Percentiles rank a stretch among this genome's conserved stretches.
phyloP scores from a whole-genome alignment of 2,113 vertebrate genomes.

The Isurus oxyrinchus region DNA sequence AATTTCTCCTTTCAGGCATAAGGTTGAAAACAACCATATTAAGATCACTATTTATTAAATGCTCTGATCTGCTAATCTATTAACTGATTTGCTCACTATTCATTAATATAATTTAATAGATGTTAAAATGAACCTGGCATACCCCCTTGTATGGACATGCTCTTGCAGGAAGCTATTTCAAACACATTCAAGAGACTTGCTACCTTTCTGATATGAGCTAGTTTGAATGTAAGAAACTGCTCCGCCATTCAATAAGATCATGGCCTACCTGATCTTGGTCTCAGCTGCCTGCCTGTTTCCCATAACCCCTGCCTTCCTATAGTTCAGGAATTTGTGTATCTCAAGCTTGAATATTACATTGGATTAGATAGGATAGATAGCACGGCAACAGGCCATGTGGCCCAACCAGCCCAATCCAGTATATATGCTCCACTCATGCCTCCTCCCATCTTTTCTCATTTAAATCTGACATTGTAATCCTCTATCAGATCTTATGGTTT shows the following conservation, averaged over 20 bases:
- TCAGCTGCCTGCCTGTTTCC: neutral
- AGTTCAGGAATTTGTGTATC: neutral
- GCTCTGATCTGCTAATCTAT: no score
- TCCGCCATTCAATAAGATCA: neutral
- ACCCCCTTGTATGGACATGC: neutral
- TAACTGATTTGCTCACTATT: neutral
- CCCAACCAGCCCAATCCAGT: neutral
- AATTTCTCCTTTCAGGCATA: neutral
- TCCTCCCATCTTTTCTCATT: neutral
- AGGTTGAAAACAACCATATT: neutral
- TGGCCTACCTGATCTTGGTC: neutral
- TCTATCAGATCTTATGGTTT: no score
- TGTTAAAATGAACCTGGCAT: neutral
- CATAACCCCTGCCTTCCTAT: neutral
- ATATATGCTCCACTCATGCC: neutral
- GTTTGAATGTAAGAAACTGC: neutral
- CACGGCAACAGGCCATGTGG: neutral
- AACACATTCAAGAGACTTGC: neutral
- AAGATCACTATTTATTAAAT: neutral
- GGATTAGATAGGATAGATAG: neutral
- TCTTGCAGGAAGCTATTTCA: neutral
- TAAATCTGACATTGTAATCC: neutral
- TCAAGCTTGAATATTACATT: neutral
- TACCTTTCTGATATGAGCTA: neutral
- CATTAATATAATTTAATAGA: neutral